Conservation (phyloP, 2,888 invertebrate species). For the Hirtodrosophila histrioides region DNA sequence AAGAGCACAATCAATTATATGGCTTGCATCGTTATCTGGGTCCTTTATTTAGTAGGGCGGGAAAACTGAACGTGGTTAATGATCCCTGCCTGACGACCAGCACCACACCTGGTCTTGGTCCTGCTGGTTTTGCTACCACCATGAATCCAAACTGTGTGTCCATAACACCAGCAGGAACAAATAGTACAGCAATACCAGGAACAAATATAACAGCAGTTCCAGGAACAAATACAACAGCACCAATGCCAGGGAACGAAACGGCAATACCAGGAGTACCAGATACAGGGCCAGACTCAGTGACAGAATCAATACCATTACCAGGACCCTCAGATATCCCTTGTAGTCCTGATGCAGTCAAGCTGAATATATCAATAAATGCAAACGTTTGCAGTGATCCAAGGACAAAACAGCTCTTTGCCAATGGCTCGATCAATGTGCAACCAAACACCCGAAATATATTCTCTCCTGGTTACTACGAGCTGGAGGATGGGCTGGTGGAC, state of each 20-base stretch:
- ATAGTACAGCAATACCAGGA: neutral
- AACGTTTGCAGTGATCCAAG: slow-evolving; percentile 73
- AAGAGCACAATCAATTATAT: slow-evolving; percentile 9
- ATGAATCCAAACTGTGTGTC: slow-evolving; percentile 64
- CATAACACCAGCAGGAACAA: slow-evolving; percentile 12
- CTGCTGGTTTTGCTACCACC: slow-evolving; percentile 20
- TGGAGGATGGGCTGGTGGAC: slow-evolving; percentile 7
- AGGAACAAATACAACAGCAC: neutral
- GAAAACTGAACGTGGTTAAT: slow-evolving; percentile 18
- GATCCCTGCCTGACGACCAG: slow-evolving; percentile 29
- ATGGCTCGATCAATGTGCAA: slow-evolving; percentile 73
- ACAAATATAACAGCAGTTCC: neutral
- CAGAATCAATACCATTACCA: too few relatives aligned
- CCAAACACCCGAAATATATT: slow-evolving; percentile 29
- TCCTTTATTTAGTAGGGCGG: slow-evolving; percentile 40
- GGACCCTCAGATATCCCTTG: neutral
- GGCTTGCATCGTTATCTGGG: slow-evolving; percentile 45
- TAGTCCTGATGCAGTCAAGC: slow-evolving; percentile 57
- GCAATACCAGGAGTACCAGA: too few relatives aligned
- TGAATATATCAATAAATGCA: slow-evolving; percentile 81
- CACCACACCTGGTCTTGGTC: neutral
- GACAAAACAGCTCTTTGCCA: slow-evolving; percentile 66
- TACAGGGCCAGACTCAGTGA: neutral
- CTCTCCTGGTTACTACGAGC: slow-evolving; percentile 7
- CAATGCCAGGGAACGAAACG: too few relatives aligned